Conservation (phyloP, 2,888 invertebrate genomes). For the Acanthosepion esculentum region DNA sequence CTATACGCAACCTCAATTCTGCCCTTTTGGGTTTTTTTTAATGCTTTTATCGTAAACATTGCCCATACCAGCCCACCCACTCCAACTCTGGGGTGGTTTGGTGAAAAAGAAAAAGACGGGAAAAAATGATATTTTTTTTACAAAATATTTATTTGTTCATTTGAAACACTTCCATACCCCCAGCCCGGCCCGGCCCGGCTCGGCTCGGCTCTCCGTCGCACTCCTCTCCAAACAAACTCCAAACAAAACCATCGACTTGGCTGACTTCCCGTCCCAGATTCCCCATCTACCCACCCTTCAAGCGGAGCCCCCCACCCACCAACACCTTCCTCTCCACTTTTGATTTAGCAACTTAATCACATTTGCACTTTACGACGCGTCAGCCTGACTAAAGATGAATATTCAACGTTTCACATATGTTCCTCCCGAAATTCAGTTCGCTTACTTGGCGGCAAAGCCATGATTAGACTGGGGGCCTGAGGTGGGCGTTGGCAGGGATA, state of each 20-base stretch:
- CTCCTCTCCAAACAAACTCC: background rate
- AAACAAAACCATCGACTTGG: constrained; percentile 17
- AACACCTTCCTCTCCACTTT: too few species aligned
- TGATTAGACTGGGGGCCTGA: background rate
- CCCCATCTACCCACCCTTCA: background rate
- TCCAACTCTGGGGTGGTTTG: background rate
- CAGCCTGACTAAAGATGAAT: constrained; percentile 4
- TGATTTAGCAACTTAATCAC: background rate
- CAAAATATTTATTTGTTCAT: constrained; percentile 6
- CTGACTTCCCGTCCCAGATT: background rate
- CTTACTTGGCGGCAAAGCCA: constrained; percentile 1
- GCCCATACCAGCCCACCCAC: background rate
- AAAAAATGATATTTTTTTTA: background rate
- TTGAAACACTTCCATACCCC: background rate
- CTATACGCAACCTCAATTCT: too few species aligned
- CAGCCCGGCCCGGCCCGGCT: background rate
- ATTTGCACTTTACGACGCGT: constrained; percentile 17
- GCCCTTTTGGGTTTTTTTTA: too few species aligned
- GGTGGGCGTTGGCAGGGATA: background rate
- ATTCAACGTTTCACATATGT: constrained; percentile 1
- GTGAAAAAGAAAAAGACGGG: background rate
- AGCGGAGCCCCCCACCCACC: background rate
- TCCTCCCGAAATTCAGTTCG: background rate
- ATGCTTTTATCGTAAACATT: background rate
- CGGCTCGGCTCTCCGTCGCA: background rate